Base-by-base conservation (phyloP, 2,113 vertebrate species). In the Amblyopsis rosae region DNA sequence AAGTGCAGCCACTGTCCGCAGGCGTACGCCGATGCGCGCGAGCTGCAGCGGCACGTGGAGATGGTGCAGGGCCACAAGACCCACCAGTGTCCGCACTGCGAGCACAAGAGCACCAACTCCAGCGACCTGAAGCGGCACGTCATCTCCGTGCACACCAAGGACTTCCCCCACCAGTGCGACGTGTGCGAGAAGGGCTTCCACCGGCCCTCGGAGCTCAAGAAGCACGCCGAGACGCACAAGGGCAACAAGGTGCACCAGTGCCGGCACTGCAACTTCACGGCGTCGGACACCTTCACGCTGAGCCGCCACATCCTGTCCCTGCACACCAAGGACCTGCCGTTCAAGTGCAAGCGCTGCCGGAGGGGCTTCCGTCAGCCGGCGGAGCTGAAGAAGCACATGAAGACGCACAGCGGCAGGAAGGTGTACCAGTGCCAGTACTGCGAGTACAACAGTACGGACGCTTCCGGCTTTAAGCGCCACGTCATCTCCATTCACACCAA, bases 401-500 rank as follows among this genome's bases (percentile, higher is more conserved):
- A 99, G 93, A 98, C 96, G 16, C 98, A 99, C 92, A 99, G 95
- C 35, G 98, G 98, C 79, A 94, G 96, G 77, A 99, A 99, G 82
- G 95, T 99, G 60, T 99, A 99, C 91, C 98, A 99, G 74, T 99
- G 98, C 91, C 95, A 99, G 93, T 99, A 96, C 89, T 99, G 97
- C 88, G 96, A 99, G 83, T 99, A 99, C 82, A 99, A 95, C 93
- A 99, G 96, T 82, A 97, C 98, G 72, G 98, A 99, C 87, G 96
- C 98, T 56, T 99, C 98, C 15, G 98, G 98, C 87, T 99, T 99
- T 86, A 99, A 99, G 76, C 95, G 98, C n/a, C 98, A 99, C 0
- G 98, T 99, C 75, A 99, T 99, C 88, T 99, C 96, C 35, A 99
- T 99, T 87, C 98, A 99, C 91, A 99, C 98, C 46, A 99, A 99